These are phyloP conservation scores for Lycocorax pyrrhopterus DNA, from an alignment of 2,113 vertebrate genomes.

Conservation along the genomic window DNA sequence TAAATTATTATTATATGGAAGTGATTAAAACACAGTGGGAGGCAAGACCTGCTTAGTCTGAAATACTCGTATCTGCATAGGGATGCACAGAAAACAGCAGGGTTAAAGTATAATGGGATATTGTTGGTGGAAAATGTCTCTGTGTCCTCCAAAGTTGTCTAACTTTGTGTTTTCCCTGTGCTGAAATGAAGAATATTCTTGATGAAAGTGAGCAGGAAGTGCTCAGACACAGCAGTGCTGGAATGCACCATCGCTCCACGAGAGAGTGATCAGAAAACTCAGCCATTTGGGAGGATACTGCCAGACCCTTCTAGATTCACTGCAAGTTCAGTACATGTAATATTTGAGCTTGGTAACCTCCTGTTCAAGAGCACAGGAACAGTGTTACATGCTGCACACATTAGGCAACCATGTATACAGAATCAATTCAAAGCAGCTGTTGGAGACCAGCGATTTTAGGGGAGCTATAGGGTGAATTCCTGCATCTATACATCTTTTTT, in stretches of 20 bases:
- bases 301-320: neutral
- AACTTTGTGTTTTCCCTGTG: neutral
- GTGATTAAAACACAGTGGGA: neutral
- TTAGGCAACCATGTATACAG: neutral
- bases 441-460: slow-evolving; percentile 1
- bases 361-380: neutral
- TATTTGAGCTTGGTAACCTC: neutral
- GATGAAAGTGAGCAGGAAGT: neutral
- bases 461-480: slow-evolving; percentile 18
- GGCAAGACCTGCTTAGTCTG: neutral
- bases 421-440: slow-evolving; percentile 50
- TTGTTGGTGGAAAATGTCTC: neutral
- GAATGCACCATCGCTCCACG: neutral
- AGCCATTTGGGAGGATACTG: neutral
- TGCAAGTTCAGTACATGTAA: neutral
- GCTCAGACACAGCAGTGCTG: neutral
- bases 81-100: neutral
- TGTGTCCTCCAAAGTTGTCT: neutral
- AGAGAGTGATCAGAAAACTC: neutral
- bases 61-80: neutral
- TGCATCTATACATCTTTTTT: neutral
- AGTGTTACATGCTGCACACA: neutral
- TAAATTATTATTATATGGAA: neutral
- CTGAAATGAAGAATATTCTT: neutral
- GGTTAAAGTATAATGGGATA: neutral